Conservation (phyloP, 2,113 vertebrate species). For the Campylomormyrus numenius region DNA sequence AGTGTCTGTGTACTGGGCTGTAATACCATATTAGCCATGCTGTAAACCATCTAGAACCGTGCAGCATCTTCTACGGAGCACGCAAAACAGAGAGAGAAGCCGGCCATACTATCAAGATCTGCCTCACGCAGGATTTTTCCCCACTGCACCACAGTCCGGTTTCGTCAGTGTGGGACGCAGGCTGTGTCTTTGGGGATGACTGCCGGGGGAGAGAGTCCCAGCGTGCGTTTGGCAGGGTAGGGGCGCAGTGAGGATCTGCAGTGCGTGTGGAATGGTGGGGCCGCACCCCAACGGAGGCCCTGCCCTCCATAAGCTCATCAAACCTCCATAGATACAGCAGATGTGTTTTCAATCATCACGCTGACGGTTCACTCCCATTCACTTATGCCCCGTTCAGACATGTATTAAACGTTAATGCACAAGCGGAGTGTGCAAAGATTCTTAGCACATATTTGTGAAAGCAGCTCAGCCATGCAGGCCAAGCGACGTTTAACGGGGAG, state of each 20-base stretch:
- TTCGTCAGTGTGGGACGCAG: constrained; percentile 46
- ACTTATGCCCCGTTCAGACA: background rate
- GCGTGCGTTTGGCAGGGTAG: constrained; percentile 58
- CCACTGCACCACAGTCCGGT: background rate
- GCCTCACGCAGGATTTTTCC: background rate
- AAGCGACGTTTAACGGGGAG: background rate
- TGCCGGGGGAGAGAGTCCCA: constrained; percentile 66
- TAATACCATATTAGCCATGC: background rate
- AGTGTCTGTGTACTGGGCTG: background rate
- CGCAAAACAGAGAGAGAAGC: background rate
- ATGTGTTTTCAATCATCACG: background rate
- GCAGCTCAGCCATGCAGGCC: background rate
- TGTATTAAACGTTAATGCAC: background rate
- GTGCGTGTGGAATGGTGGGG: constrained; percentile 36
- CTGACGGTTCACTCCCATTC: background rate
- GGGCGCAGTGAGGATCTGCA: constrained; percentile 47
- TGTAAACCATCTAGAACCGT: background rate
- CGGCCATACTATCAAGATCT: background rate
- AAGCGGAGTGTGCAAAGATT: background rate
- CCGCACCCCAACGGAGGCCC: constrained; percentile 32
- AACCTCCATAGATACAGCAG: background rate
- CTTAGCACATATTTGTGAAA: background rate
- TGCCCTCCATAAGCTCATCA: constrained; percentile 8
- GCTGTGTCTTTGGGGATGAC: constrained; percentile 70
- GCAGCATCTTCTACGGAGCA: background rate